These are phyloP conservation scores for Ophthalmotilapia sp. DNA, from an alignment of 2,113 vertebrate genomes.

Conservation along the genomic window DNA sequence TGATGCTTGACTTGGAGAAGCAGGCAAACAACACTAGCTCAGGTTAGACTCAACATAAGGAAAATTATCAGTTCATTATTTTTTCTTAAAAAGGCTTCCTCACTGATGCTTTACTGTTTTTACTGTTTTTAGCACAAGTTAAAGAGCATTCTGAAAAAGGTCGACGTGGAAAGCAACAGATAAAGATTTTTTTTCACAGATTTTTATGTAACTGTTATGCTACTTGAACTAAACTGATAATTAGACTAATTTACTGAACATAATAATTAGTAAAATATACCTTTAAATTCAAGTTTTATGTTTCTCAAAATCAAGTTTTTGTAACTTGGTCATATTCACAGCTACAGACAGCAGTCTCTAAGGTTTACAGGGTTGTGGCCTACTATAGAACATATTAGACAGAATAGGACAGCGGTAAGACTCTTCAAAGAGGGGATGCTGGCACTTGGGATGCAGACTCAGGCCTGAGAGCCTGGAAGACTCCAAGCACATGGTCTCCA, in stretches of 20 bases:
- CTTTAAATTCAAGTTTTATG: not conserved
- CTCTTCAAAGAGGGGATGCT: not conserved
- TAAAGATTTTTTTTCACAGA: not conserved
- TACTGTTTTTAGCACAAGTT: not conserved
- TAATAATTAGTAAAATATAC: not conserved
- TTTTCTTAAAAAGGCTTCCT: not conserved
- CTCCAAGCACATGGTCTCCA: constrained; percentile 28
- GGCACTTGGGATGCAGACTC: not conserved
- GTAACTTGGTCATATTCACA: not conserved
- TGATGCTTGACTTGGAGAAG: not conserved
- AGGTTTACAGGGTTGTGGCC: not conserved
- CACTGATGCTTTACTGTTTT: not conserved
- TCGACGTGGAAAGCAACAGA: not conserved
- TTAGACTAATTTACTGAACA: not conserved
- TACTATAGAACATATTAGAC: not conserved
- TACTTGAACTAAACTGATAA: not conserved
- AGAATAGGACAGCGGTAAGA: not conserved
- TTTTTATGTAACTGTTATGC: not conserved
- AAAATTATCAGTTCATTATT: not conserved
- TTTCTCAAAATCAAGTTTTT: not conserved
- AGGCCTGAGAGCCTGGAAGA: not conserved
- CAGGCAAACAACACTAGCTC: not conserved
- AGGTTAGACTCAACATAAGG: not conserved
- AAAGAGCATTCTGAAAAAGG: not conserved
- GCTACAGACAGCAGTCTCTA: not conserved